Evolutionary conservation across 2,113 vertebrate genomes (phyloP).

Genomic region (Ibidorhyncha struthersii): DNA sequence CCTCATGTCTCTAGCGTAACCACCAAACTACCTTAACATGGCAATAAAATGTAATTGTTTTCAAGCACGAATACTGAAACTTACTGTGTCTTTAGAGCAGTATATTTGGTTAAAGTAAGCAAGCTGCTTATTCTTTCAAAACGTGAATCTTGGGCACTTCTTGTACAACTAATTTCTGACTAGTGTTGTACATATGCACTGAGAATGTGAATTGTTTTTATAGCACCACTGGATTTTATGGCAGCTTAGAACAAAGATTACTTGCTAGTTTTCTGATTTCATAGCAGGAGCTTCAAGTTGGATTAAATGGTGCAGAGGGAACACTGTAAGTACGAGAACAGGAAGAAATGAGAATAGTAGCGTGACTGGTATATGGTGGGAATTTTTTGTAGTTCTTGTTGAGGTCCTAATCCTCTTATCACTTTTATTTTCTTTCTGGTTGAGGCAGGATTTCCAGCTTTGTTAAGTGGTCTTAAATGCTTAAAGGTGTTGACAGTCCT

Average conservation of each 20-base stretch:
- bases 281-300: background rate
- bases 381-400: background rate
- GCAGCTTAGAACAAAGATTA: background rate
- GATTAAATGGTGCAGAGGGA: background rate
- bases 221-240: background rate
- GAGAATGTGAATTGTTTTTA: background rate
- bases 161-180: background rate
- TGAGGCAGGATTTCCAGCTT: background rate
- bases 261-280: conserved; percentile 6
- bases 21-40: background rate
- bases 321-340: background rate
- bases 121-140: background rate
- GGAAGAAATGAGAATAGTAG: background rate
- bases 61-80: background rate
- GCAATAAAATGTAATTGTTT: conserved; percentile 27
- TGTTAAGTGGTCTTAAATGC: background rate
- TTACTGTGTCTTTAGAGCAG: background rate
- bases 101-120: background rate
- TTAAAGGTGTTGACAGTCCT: background rate
- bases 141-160: background rate
- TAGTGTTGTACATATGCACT: background rate
- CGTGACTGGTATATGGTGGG: background rate
- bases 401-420: background rate
- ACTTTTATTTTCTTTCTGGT: background rate
- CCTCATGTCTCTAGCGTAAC: background rate